Evolutionary conservation across 2,113 vertebrate species (phyloP).

Genomic region (Periophthalmus modestus): DNA sequence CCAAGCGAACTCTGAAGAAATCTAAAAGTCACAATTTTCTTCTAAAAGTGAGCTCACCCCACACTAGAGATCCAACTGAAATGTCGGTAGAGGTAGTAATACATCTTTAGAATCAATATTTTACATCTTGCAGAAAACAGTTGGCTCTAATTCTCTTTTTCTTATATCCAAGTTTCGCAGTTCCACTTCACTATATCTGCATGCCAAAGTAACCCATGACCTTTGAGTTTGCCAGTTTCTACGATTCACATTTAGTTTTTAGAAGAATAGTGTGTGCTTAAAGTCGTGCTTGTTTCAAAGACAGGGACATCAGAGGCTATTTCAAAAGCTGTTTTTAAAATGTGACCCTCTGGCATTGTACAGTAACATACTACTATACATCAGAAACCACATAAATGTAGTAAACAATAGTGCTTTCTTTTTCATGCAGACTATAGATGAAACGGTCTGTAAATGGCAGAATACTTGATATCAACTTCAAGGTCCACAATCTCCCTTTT

Average conservation of each 20-base stretch:
- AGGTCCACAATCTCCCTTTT: too few species aligned
- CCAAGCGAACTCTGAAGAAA: conserved; percentile 11
- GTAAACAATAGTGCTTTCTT: too few species aligned
- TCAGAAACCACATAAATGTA: too few species aligned
- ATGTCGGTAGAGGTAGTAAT: conserved; percentile 12
- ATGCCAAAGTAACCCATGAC: conserved; percentile 3
- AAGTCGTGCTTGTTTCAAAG: neutral
- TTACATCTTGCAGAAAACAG: conserved; percentile 10
- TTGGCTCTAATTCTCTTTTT: neutral
- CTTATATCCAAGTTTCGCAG: neutral
- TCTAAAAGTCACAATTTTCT: conserved; percentile 37
- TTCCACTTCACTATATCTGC: neutral
- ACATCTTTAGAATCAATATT: conserved; percentile 22
- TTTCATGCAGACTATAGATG: too few species aligned
- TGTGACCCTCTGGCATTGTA: too few species aligned
- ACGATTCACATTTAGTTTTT: neutral
- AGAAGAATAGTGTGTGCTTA: neutral
- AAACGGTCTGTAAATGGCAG: too few species aligned
- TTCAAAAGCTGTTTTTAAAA: neutral
- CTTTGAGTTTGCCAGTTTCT: neutral
- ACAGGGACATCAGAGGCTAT: neutral
- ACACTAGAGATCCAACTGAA: conserved; percentile 11
- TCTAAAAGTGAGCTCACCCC: conserved; percentile 8
- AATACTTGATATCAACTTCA: too few species aligned
- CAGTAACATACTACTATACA: too few species aligned